phyloP scores from a whole-genome alignment of 1,140 invertebrate species.

The Bombus vancouverensis region DNA sequence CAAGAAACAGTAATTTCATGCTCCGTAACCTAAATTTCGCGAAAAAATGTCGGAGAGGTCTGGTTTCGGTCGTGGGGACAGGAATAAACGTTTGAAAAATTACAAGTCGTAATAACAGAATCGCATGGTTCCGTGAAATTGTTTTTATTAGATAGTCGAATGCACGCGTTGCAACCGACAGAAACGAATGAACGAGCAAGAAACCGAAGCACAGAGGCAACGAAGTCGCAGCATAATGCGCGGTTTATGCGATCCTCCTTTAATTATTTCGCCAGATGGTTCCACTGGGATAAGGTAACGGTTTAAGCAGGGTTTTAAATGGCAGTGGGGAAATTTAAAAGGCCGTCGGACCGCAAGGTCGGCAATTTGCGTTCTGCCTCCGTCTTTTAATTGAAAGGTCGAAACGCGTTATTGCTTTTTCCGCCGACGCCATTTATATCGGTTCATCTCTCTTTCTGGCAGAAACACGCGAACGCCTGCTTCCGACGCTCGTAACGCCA shows the following conservation, averaged over 20 bases:
- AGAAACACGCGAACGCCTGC: slow-evolving; percentile 14
- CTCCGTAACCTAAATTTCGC: background rate
- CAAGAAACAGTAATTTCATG: too few relatives aligned
- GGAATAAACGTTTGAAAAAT: background rate
- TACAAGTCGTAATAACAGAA: slow-evolving; percentile 15
- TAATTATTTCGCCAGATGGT: slow-evolving; percentile 54
- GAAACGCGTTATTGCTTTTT: slow-evolving; percentile 50
- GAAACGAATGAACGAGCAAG: slow-evolving; percentile 43
- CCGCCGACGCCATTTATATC: slow-evolving; percentile 22
- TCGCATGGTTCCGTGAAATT: slow-evolving; percentile 31
- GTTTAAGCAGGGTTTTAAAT: slow-evolving; percentile 48
- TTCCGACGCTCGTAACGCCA: background rate
- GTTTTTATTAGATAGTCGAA: slow-evolving; percentile 41
- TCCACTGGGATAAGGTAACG: slow-evolving; percentile 40
- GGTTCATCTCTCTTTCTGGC: background rate
- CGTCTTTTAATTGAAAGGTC: slow-evolving; percentile 54
- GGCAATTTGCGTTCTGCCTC: slow-evolving; percentile 46
- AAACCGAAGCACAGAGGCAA: background rate
- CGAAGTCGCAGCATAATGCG: slow-evolving; percentile 48
- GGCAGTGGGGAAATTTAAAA: slow-evolving; percentile 49
- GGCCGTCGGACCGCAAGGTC: slow-evolving; percentile 30
- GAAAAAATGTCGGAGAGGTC: background rate
- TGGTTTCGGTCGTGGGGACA: background rate
- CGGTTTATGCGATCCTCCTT: slow-evolving; percentile 53
- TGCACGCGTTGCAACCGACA: slow-evolving; percentile 47